phyloP scores from a whole-genome alignment of 2,797 vertebrate species.

The Odontamblyopus lacepedii region DNA sequence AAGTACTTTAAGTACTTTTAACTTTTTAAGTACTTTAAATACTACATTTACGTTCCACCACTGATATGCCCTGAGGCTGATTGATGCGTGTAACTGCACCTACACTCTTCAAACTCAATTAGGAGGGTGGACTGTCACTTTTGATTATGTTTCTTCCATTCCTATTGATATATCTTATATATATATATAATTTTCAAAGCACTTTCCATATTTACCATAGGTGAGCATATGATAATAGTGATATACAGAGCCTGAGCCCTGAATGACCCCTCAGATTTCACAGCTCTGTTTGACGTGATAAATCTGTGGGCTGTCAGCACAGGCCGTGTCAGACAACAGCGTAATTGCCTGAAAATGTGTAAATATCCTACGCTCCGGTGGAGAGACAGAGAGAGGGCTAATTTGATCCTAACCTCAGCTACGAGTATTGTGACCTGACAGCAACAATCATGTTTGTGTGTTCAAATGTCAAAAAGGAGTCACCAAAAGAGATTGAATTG shows the following conservation, averaged over 20 bases:
- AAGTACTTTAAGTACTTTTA: no score
- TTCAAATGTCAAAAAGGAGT: background rate
- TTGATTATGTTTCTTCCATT: no score
- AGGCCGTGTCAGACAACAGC: slow-evolving; percentile 47
- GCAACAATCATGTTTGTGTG: slow-evolving; percentile 12
- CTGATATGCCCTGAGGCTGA: no score
- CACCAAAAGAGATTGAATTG: slow-evolving; percentile 7
- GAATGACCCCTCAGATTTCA: slow-evolving; percentile 25
- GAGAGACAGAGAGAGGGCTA: slow-evolving; percentile 43
- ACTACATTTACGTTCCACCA: no score
- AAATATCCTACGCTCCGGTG: slow-evolving; percentile 47
- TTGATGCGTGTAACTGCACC: no score
- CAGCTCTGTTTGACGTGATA: slow-evolving; percentile 24
- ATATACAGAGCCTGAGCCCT: slow-evolving; percentile 4
- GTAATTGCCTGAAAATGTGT: slow-evolving; percentile 56
- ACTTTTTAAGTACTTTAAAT: no score
- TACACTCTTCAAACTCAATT: no score
- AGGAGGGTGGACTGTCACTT: no score
- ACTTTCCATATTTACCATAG: background rate
- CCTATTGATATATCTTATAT: no score
- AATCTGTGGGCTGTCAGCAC: slow-evolving; percentile 27
- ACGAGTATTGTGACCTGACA: slow-evolving; percentile 36
- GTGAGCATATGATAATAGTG: background rate
- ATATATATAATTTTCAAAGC: no score
- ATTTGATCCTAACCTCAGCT: slow-evolving; percentile 49